phyloP scores from a whole-genome alignment of 2,888 invertebrate genomes.

The Agonopterix arenella region DNA sequence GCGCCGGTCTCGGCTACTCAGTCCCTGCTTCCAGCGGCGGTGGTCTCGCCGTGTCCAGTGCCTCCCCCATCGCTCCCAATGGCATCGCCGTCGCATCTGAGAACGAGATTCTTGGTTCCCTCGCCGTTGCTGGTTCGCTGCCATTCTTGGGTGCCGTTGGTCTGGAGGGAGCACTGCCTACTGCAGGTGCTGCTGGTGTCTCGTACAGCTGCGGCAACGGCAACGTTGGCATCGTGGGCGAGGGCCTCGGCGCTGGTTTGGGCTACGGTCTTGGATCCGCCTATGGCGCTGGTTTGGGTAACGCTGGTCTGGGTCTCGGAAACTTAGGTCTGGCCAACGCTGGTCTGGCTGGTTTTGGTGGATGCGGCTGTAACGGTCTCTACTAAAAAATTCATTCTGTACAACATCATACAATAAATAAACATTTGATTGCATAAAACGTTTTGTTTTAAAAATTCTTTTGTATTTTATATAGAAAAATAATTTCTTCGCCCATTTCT shows the following conservation, averaged over 20 bases:
- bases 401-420: neutral
- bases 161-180: constrained; percentile 20
- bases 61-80: constrained; percentile 21
- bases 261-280: constrained; percentile 3
- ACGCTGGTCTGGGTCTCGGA: constrained; percentile 4
- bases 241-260: constrained; percentile 10
- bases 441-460: too few species aligned
- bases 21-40: constrained; percentile 15
- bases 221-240: constrained; percentile 8
- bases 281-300: constrained; percentile 11
- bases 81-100: constrained; percentile 28
- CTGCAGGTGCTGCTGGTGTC: constrained; percentile 24
- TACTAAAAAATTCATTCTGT: neutral
- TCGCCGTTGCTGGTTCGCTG: constrained; percentile 22
- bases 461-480: too few species aligned
- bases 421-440: neutral
- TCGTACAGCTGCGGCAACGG: constrained; percentile 26
- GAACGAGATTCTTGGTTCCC: constrained; percentile 27
- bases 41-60: constrained; percentile 17
- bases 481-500: too few species aligned
- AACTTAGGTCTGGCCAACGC: constrained; percentile 7
- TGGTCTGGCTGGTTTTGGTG: constrained; percentile 1
- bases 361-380: neutral
- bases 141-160: constrained; percentile 27
- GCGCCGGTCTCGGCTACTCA: constrained; percentile 1